Conservation (phyloP, 1,140 invertebrate species). For the Plutomurus gul region DNA sequence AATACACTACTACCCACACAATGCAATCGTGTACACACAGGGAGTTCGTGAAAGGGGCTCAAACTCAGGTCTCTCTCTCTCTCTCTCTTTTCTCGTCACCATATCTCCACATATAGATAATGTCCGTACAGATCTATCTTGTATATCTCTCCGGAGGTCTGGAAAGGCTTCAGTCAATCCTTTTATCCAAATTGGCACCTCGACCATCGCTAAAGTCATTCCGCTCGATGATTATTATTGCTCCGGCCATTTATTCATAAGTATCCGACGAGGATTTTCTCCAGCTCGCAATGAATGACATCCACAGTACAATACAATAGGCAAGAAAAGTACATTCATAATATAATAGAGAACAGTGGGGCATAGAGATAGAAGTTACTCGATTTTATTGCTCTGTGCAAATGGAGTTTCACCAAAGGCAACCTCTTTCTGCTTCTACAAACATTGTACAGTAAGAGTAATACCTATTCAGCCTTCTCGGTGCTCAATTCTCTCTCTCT, state of each 20-base stretch:
- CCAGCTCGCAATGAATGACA: constrained; percentile 34
- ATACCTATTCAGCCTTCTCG: not conserved
- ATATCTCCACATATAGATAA: too few relatives aligned
- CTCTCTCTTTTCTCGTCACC: too few relatives aligned
- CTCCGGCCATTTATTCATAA: constrained; percentile 47
- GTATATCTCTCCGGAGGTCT: not conserved
- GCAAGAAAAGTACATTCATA: constrained; percentile 29
- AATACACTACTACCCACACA: too few relatives aligned
- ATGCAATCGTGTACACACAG: too few relatives aligned
- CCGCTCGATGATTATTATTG: constrained; percentile 48
- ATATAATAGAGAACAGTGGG: constrained; percentile 29
- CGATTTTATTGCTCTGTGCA: constrained; percentile 42
- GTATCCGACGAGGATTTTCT: constrained; percentile 33
- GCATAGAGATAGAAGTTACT: constrained; percentile 25
- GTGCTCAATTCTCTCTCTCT: not conserved
- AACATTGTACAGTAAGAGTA: not conserved
- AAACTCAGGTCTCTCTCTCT: too few relatives aligned
- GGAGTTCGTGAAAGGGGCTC: too few relatives aligned
- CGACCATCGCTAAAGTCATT: constrained; percentile 41
- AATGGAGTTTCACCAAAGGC: constrained; percentile 27
- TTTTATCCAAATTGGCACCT: constrained; percentile 55
- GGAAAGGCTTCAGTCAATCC: constrained; percentile 47
- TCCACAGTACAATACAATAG: constrained; percentile 30
- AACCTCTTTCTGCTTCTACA: not conserved
- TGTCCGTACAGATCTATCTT: not conserved